These are phyloP conservation scores for Meloe dianella DNA, from an alignment of 2,888 invertebrate species.

Conservation along the genomic window DNA sequence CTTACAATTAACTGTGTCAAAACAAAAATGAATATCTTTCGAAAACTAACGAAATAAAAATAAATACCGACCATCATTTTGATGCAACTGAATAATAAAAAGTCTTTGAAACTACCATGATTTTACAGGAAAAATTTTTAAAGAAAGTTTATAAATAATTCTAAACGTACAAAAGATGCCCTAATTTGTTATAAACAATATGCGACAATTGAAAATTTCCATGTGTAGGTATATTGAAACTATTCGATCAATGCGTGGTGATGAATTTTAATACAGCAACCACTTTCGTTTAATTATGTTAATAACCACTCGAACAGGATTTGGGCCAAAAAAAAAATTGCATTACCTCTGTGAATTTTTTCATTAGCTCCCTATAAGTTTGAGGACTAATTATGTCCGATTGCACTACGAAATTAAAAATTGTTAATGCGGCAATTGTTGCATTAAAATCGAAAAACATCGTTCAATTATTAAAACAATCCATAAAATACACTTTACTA, in stretches of 20 bases:
- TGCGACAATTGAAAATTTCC: not conserved
- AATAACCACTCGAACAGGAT: not conserved
- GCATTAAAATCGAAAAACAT: not conserved
- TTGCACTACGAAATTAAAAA: not conserved
- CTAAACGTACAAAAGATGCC: not conserved
- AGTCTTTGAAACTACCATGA: too few relatives aligned
- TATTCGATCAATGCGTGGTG: not conserved
- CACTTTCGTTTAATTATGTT: not conserved
- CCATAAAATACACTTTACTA: not conserved
- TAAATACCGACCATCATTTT: not conserved
- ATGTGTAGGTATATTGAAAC: slow-evolving; percentile 6
- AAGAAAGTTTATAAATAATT: slow-evolving; percentile 8
- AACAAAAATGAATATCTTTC: not conserved
- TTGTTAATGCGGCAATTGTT: not conserved
- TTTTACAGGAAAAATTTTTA: not conserved
- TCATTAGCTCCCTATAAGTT: not conserved
- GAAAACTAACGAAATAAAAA: not conserved
- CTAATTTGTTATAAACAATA: not conserved
- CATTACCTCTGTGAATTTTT: not conserved
- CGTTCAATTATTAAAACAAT: not conserved
- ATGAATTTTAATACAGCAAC: slow-evolving; percentile 2
- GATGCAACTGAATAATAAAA: too few relatives aligned
- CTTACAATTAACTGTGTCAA: not conserved
- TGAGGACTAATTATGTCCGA: not conserved
- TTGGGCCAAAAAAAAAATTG: not conserved